Conservation (phyloP, 2,113 vertebrate genomes). For the Cheilinus undulatus region DNA sequence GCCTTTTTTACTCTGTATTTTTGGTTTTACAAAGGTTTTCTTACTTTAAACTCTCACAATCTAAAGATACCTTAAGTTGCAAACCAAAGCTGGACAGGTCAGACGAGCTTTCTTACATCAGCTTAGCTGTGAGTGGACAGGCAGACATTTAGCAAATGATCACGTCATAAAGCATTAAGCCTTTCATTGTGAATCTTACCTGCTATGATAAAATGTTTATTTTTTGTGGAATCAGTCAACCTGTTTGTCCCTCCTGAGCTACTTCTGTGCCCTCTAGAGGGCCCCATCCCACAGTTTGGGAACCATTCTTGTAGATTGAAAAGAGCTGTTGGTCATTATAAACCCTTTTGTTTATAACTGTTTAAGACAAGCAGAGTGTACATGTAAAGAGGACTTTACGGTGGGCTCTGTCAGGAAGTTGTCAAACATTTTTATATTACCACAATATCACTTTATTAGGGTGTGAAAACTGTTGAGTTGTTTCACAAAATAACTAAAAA, state of each 20-base stretch:
- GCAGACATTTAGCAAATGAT: too few species aligned
- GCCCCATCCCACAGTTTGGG: conserved; percentile 17
- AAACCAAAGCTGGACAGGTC: background rate
- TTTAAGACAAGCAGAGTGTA: background rate
- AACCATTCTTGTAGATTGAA: conserved; percentile 25
- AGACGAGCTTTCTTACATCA: too few species aligned
- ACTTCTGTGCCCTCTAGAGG: background rate
- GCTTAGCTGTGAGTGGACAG: too few species aligned
- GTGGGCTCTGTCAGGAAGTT: conserved; percentile 2
- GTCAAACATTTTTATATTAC: background rate
- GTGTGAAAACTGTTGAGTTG: background rate
- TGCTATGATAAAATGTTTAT: background rate
- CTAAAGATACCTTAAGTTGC: too few species aligned
- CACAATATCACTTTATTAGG: too few species aligned
- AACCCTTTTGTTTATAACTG: background rate
- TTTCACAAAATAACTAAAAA: background rate
- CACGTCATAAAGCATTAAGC: too few species aligned
- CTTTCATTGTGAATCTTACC: too few species aligned
- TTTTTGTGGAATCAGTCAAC: too few species aligned
- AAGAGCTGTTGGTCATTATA: conserved; percentile 13
- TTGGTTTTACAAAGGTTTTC: background rate
- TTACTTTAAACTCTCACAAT: background rate
- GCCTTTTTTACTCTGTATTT: background rate
- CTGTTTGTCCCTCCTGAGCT: background rate
- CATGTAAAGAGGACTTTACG: conserved; percentile 12